Conservation (phyloP, 2,888 invertebrate genomes). For the Sphecodes monilicornis region DNA sequence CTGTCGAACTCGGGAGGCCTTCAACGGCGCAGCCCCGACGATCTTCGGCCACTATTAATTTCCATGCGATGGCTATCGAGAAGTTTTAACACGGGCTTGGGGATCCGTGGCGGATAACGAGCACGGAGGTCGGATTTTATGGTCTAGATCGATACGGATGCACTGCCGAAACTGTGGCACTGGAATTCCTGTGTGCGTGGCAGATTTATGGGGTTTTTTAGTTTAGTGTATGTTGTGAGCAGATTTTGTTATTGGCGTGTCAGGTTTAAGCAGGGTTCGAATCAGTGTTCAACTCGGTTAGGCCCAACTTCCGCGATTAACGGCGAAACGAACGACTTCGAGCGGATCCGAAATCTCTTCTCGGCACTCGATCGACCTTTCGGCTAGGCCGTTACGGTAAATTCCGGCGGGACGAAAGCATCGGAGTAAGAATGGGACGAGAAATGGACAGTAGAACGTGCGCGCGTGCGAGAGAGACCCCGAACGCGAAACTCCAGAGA, state of each 20-base stretch:
- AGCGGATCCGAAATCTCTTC: constrained; percentile 13
- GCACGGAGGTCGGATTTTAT: background rate
- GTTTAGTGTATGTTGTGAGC: no score
- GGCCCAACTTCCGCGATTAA: constrained; percentile 50
- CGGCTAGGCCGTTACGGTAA: constrained; percentile 53
- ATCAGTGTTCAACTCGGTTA: background rate
- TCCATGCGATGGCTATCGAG: constrained; percentile 24
- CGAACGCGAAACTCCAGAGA: constrained; percentile 39
- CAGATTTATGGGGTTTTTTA: background rate
- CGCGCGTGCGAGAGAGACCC: background rate
- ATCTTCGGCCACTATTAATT: constrained; percentile 16
- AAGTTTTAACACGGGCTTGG: constrained; percentile 11
- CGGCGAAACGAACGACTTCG: constrained; percentile 23
- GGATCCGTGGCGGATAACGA: background rate
- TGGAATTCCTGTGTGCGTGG: background rate
- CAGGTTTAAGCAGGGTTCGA: background rate
- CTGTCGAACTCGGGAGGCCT: constrained; percentile 11
- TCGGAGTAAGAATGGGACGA: constrained; percentile 6
- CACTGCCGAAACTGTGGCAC: background rate
- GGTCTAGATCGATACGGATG: background rate
- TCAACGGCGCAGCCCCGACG: background rate
- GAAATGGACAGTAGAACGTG: constrained; percentile 39
- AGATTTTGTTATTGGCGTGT: no score
- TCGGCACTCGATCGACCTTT: constrained; percentile 40
- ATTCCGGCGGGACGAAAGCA: constrained; percentile 35